Evolutionary conservation across 2,888 invertebrate genomes (phyloP), one percentile per base, ranked within the genome.

Genomic region (Lutraria lutraria): DNA sequence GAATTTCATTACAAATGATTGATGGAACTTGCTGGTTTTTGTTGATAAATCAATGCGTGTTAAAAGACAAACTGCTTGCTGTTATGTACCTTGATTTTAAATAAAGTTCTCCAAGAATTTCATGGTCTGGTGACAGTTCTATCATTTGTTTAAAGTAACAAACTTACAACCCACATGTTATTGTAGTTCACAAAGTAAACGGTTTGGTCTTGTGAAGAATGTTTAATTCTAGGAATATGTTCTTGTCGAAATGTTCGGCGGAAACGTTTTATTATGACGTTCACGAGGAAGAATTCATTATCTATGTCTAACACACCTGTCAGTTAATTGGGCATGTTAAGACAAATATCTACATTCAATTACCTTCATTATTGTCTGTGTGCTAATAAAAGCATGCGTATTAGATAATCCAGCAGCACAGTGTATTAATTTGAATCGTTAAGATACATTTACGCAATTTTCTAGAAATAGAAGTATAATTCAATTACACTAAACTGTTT

Each of bases 321-420:
- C 63, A 68, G 63, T n/a, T 25, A 68, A 68, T 68, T 68, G 25
- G 63, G 63, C 63, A 68, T 68, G 63, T 68, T 25, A 68, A 68
- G 63, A 68, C n/a, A 68, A 68, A 68, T 68, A 68, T 25, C 63
- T n/a, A 4, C n/a, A n/a, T 68, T 25, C n/a, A 68, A 68, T 68
- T 68, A 68, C 63, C 63, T 68, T 68, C 63, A 68, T 68, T 68
- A 25, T n/a, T 25, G 63, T 68, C 25, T 25, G 25, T 12, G 25
- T n/a, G 63, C 63, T 68, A 25, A 3, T 25, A 25, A 25, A n/a
- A 68, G 63, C 63, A 68, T 68, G 25, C 12, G 12, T 25, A 25
- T 25, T 4, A 13, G 63, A 68, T 68, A 68, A 68, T 68, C 63
- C 63, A 25, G 25, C 25, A 68, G 63, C 0, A 12, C n/a, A 13